Percentiles rank a stretch among this genome's conserved stretches.
These are phyloP conservation scores for Erpornis zantholeuca DNA, from an alignment of 2,113 vertebrate genomes.

Conservation along the genomic window DNA sequence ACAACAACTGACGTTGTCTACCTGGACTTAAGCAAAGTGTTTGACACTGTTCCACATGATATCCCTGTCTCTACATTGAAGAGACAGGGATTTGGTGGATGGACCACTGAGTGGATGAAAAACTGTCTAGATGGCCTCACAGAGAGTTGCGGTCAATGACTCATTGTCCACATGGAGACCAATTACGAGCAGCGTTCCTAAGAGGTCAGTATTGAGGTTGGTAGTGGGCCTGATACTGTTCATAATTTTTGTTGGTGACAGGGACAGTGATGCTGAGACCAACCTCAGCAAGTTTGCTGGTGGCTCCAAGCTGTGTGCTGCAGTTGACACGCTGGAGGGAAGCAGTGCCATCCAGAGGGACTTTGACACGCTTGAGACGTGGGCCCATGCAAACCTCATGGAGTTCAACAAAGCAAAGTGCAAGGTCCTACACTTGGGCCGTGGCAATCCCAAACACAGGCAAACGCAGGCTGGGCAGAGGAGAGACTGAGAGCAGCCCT, in stretches of 20 bases:
- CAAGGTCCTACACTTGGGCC: not conserved
- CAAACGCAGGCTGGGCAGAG: not conserved
- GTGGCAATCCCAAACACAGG: not conserved
- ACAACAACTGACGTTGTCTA: not conserved
- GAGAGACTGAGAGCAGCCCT: not conserved
- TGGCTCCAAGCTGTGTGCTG: not conserved
- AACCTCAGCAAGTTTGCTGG: not conserved
- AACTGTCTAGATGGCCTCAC: not conserved
- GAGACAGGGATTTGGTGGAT: not conserved
- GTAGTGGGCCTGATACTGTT: not conserved
- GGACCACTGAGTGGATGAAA: not conserved
- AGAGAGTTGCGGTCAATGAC: not conserved
- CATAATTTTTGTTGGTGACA: not conserved
- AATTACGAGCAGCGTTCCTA: fast-evolving
- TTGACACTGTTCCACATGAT: not conserved
- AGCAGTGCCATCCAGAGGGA: not conserved
- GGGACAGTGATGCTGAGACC: not conserved
- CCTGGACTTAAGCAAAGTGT: not conserved
- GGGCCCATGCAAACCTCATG: not conserved
- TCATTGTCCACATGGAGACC: not conserved
- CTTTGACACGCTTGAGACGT: fast-evolving
- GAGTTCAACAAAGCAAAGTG: not conserved
- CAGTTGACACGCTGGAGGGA: fast-evolving
- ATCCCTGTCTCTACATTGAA: not conserved
- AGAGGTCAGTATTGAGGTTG: not conserved